Conservation (phyloP, 2,797 vertebrate genomes). For the Triplophysa bombifrons region DNA sequence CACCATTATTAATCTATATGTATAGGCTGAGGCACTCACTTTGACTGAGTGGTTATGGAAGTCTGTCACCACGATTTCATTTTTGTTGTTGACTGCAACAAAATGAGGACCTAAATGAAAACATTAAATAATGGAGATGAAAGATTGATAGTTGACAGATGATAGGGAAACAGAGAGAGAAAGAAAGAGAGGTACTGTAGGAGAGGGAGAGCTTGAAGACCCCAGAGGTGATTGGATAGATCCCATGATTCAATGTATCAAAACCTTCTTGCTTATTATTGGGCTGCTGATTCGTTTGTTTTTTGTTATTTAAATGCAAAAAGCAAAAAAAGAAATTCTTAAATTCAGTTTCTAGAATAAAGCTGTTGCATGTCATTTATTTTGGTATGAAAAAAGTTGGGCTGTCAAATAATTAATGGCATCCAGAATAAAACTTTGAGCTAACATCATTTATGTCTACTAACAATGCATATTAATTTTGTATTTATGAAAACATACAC, state of each 20-base stretch:
- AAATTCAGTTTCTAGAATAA: background rate
- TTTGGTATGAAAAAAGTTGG: too few relatives aligned
- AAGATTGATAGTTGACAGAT: background rate
- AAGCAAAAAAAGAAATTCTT: background rate
- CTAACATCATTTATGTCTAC: too few relatives aligned
- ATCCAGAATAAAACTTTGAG: too few relatives aligned
- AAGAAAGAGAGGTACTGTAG: background rate
- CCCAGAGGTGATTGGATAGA: slow-evolving; percentile 15
- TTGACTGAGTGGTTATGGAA: slow-evolving; percentile 99
- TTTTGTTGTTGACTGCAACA: slow-evolving; percentile 97
- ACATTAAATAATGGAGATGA: background rate
- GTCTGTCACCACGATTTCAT: slow-evolving; percentile 95
- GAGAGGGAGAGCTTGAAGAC: background rate
- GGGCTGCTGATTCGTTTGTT: background rate
- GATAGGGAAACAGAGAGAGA: background rate
- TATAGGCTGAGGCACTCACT: slow-evolving; percentile 71
- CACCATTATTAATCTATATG: background rate
- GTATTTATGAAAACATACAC: too few relatives aligned
- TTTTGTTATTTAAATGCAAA: background rate
- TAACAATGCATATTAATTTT: too few relatives aligned
- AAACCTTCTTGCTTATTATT: background rate
- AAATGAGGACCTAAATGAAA: slow-evolving; percentile 89
- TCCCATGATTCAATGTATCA: background rate
- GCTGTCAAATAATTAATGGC: too few relatives aligned
- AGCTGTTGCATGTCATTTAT: background rate